Base-by-base conservation (phyloP, 2,113 vertebrate genomes). In the Rhabdornis inornatus region DNA sequence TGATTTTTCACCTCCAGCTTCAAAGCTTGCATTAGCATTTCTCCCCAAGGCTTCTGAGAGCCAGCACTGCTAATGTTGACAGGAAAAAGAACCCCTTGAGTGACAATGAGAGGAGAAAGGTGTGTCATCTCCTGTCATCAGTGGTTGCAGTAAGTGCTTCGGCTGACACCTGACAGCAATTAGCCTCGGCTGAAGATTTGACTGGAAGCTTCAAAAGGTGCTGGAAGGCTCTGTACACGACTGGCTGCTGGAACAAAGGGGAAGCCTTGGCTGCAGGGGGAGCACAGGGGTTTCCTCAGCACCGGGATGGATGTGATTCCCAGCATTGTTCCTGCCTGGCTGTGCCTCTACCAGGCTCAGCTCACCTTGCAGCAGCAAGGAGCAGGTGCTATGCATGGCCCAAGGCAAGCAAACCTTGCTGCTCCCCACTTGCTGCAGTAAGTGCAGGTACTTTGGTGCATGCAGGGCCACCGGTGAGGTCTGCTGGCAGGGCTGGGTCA, bases 1-100 rank as follows among this genome's bases (percentile, higher is more conserved):
- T 90, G 83, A 52, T 49, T 82, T 93, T 76, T 93, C 31, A 8
- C 71, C 84, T 92, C 66, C 59, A 77, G 33, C 89, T 93, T 95
- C 95, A 97, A 97, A 96, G 95, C 83, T 71, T 42, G 11, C 64
- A 94, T 94, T 96, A 96, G 80, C 92, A 93, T 96, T 89, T 94
- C 52, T 83, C 76, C 39, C 31, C 61, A 50, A 82, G 81, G 60
- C 84, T 96, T 84, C 87, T 82, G 71, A 89, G 70, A 90, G 68
- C 55, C 27, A 14, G 39, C 3, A 1, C 9, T 4, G 55, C 50
- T 77, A 22, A 47, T 35, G 45, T 11, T 59, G 88, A 70, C 40
- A 53, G 75, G 45, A 11, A 35, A 45, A 74, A 60, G 45, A 35
- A 4, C 0, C 11, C 40, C 49, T 33, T 89, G 71, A 93, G 79